These are phyloP conservation scores for Frankliniella fusca DNA, from an alignment of 2,888 invertebrate genomes.

Conservation along the genomic window DNA sequence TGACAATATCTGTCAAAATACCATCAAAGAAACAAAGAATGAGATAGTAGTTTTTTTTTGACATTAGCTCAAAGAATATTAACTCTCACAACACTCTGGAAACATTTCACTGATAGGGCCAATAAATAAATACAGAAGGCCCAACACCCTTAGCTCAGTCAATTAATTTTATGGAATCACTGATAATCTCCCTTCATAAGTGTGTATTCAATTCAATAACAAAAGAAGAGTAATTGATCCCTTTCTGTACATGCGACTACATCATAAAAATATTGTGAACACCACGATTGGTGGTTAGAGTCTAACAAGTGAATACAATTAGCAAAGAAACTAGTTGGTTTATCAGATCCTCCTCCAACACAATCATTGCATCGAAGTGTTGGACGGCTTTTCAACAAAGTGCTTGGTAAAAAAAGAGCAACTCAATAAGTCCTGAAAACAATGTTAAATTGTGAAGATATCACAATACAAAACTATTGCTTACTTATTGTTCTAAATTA, in stretches of 20 bases:
- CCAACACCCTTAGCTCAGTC: too few species aligned
- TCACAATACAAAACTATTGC: neutral
- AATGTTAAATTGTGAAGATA: neutral
- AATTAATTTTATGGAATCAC: too few species aligned
- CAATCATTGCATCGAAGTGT: neutral
- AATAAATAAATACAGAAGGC: too few species aligned
- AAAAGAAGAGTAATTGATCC: neutral
- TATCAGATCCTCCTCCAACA: neutral
- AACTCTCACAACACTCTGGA: too few species aligned
- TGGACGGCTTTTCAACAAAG: neutral
- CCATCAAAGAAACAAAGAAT: too few species aligned
- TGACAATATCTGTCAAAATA: too few species aligned
- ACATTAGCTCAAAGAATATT: too few species aligned
- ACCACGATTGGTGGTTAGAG: neutral
- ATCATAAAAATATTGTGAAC: conserved; percentile 4
- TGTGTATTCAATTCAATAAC: too few species aligned
- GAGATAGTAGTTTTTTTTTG: too few species aligned
- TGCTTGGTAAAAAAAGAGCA: neutral
- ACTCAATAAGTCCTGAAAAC: neutral
- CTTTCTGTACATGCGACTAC: neutral
- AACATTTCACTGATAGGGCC: too few species aligned
- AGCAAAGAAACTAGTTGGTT: neutral
- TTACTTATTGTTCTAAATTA: neutral
- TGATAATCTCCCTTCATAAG: too few species aligned
- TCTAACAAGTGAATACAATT: neutral